Conservation (phyloP, 1,140 invertebrate species). For the Dufourea novaeangliae region DNA sequence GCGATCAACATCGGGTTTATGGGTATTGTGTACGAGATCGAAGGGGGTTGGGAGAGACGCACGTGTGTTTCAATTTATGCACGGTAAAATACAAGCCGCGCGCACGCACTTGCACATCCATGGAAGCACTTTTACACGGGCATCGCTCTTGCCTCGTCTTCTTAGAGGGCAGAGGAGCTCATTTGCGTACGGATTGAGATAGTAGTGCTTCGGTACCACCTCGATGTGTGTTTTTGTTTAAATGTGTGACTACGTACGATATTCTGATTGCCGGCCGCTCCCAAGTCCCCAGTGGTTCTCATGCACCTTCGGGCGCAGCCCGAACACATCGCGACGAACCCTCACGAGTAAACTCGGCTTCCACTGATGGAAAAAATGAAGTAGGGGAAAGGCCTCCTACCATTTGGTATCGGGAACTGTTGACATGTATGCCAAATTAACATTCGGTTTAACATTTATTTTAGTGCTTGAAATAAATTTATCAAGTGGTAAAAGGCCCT, state of each 20-base stretch:
- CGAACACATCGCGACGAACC: background rate
- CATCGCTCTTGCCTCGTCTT: conserved; percentile 68
- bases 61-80: conserved; percentile 17
- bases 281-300: conserved; percentile 64
- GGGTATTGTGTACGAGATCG: conserved; percentile 13
- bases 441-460: no score
- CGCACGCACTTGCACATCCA: conserved; percentile 3
- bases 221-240: conserved; percentile 75
- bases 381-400: no score
- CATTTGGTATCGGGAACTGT: no score
- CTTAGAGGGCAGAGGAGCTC: conserved; percentile 71
- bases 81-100: conserved; percentile 24
- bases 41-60: no score
- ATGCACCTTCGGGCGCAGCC: background rate
- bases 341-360: no score
- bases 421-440: no score
- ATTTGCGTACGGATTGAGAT: conserved; percentile 81
- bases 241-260: conserved; percentile 71
- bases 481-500: no score
- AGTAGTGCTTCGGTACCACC: conserved; percentile 75
- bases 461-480: no score
- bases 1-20: conserved; percentile 26
- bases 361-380: no score
- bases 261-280: conserved; percentile 75
- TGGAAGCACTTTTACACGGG: conserved; percentile 52